These are phyloP conservation scores for Phymorhynchus buccinoides DNA, from an alignment of 1,140 invertebrate species.

Conservation along the genomic window DNA sequence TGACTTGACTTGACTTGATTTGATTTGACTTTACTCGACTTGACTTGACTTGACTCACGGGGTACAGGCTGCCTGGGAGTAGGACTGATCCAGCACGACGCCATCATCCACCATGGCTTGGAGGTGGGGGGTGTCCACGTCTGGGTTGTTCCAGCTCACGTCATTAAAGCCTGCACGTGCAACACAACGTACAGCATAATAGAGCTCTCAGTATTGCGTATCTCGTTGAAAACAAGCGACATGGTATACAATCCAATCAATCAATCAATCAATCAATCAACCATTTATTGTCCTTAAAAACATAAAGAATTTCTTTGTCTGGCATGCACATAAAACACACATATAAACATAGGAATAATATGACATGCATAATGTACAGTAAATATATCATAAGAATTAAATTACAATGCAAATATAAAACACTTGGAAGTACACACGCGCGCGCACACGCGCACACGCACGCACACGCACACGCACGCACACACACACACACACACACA, in stretches of 20 bases:
- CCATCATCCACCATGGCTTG: conserved; percentile 46
- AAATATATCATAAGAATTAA: no score
- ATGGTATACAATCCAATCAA: not conserved
- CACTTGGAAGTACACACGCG: no score
- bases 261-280: not conserved
- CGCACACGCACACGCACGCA: no score
- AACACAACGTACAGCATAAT: not conserved
- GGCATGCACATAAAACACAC: not conserved
- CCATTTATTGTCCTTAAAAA: not conserved
- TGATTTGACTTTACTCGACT: no score
- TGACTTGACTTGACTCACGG: no score
- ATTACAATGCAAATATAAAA: no score
- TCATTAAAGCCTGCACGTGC: conserved; percentile 55
- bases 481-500: no score
- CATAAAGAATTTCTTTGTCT: not conserved
- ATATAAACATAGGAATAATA: no score
- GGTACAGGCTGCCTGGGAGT: conserved; percentile 50
- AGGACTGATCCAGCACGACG: conserved; percentile 53
- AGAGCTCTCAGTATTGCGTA: not conserved
- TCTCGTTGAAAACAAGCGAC: not conserved
- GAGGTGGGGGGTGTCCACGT: conserved; percentile 51
- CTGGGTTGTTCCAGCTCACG: conserved; percentile 54
- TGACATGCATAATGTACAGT: no score
- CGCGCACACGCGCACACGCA: no score
- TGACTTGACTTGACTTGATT: no score